Evolutionary conservation across 2,113 vertebrate species (phyloP).

Genomic region (Etheostoma cragini): DNA sequence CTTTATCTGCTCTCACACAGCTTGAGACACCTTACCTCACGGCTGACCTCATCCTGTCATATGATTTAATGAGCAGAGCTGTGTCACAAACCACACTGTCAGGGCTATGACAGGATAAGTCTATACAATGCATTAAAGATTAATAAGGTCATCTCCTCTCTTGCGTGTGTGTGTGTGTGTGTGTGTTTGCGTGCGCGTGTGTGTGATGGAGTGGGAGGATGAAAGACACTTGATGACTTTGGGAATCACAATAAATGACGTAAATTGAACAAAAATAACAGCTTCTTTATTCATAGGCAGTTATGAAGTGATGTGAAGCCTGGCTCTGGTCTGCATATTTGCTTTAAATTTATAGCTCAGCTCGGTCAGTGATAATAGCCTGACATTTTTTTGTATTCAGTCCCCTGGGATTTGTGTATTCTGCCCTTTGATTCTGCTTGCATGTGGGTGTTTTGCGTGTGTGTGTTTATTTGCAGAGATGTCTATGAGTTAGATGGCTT

Average conservation of each 20-base stretch:
- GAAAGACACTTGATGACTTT: constrained; percentile 61
- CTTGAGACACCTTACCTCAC: constrained; percentile 69
- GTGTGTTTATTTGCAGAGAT: constrained; percentile 20
- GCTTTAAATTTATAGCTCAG: constrained; percentile 43
- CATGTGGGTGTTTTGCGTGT: constrained; percentile 9
- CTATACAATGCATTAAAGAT: constrained; percentile 75
- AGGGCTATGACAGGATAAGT: constrained; percentile 60
- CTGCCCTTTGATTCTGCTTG: constrained; percentile 47
- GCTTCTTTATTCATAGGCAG: constrained; percentile 39
- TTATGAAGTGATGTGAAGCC: constrained; percentile 36
- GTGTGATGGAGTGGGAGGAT: constrained; percentile 30
- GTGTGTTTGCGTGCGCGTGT: constrained; percentile 2
- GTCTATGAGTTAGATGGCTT: constrained; percentile 50
- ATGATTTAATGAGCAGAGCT: constrained; percentile 77
- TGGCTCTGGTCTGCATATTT: constrained; percentile 45
- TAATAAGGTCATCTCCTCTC: constrained; percentile 77
- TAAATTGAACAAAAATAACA: constrained; percentile 62
- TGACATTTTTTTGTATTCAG: constrained; percentile 50
- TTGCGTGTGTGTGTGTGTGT: constrained; percentile 3
- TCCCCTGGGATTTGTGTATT: constrained; percentile 39
- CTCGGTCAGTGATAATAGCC: constrained; percentile 49
- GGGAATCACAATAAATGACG: constrained; percentile 47
- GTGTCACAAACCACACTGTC: constrained; percentile 74
- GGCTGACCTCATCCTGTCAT: constrained; percentile 80
- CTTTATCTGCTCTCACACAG: constrained; percentile 75